Percentiles rank a stretch among this genome's conserved stretches.
Evolutionary conservation across 1,140 invertebrate genomes (phyloP).

Genomic region (Rhynchophorus ferrugineus): DNA sequence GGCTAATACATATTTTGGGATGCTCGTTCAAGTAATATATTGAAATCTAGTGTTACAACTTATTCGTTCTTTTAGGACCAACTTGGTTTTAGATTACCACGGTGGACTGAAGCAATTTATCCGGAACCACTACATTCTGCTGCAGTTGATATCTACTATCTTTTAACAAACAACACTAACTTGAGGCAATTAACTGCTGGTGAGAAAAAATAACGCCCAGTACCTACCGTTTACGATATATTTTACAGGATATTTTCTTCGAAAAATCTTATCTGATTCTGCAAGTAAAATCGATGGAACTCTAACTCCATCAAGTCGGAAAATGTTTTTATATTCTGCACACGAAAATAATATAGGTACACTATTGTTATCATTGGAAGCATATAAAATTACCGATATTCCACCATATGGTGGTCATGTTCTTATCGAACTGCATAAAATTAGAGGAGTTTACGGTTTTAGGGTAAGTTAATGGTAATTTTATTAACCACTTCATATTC

Average conservation of each 20-base stretch:
- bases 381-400: conserved; percentile 55
- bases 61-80: conserved; percentile 1
- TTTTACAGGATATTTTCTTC: conserved; percentile 48
- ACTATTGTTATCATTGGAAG: conserved; percentile 53
- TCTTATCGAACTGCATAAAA: conserved; percentile 27
- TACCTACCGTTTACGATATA: too few relatives aligned
- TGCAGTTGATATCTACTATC: conserved; percentile 1
- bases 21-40: too few relatives aligned
- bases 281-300: conserved; percentile 42
- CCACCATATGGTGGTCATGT: conserved; percentile 47
- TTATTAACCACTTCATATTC: too few relatives aligned
- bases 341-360: conserved; percentile 68
- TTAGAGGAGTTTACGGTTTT: conserved; percentile 21
- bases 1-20: too few relatives aligned
- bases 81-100: neutral
- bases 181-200: neutral
- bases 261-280: conserved; percentile 54
- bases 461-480: too few relatives aligned
- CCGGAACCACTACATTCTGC: neutral
- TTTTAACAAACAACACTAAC: neutral
- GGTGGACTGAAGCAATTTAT: conserved; percentile 1
- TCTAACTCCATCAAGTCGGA: conserved; percentile 45
- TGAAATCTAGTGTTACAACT: too few relatives aligned
- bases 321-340: conserved; percentile 59
- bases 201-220: too few relatives aligned